These are phyloP conservation scores for Lochmaea capreae DNA, from an alignment of 2,888 invertebrate genomes.

Conservation along the genomic window DNA sequence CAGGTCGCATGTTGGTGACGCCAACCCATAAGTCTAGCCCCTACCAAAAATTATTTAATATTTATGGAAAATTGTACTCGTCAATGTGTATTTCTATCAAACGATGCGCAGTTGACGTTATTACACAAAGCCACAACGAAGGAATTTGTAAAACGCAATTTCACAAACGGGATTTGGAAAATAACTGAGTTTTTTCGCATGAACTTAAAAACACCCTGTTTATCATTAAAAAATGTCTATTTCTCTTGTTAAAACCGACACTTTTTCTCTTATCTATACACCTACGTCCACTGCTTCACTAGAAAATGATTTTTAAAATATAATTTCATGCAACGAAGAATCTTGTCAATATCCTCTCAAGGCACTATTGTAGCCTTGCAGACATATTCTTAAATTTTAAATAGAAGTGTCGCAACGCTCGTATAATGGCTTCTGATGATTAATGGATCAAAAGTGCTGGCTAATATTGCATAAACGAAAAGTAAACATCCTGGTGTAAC, in stretches of 20 bases:
- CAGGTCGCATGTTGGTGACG: too few relatives aligned
- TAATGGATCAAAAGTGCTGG: conserved; percentile 1
- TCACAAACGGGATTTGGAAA: not conserved
- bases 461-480: not conserved
- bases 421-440: not conserved
- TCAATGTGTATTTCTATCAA: too few relatives aligned
- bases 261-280: not conserved
- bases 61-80: too few relatives aligned
- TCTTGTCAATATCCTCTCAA: not conserved
- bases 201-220: too few relatives aligned
- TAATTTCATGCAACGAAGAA: not conserved
- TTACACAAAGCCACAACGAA: too few relatives aligned
- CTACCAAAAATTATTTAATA: too few relatives aligned
- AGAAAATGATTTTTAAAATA: not conserved
- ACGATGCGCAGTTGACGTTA: too few relatives aligned
- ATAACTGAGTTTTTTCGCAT: too few relatives aligned
- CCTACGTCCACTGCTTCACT: not conserved
- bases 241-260: not conserved
- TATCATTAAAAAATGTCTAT: not conserved
- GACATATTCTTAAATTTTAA: conserved; percentile 6
- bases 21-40: too few relatives aligned
- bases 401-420: not conserved
- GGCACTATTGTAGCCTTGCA: not conserved
- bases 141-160: too few relatives aligned
- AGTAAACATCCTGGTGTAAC: not conserved